Evolutionary conservation across 35 echinoderm and acorn worm species (phyloP), one percentile per base, ranked within the genome.

Genomic region (Heliocidaris tuberculata): DNA sequence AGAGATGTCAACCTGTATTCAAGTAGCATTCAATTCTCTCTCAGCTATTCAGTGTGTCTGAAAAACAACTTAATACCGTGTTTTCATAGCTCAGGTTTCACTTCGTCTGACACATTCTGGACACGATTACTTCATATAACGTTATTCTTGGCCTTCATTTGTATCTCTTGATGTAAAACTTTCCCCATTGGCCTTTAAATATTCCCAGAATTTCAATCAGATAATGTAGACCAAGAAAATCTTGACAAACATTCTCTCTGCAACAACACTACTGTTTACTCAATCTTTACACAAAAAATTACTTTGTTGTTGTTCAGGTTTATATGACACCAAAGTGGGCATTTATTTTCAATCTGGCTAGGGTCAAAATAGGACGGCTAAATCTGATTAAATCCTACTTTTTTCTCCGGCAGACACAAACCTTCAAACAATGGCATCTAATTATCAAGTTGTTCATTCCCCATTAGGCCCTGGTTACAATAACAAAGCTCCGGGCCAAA

Each of bases 401-500:
- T 78, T 78, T 56, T 15, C 65, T 78, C 15, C 65, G 27, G 65
- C 87, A 11, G 19, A 89, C 15, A 89, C 87, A 89, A 27, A 48
- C 31, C 87, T 89, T 32, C 87, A 48, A 48, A 89, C 87, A 89
- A 89, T 89, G 24, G 32, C 87, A 89, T 48, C 31, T 89, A 89
- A 89, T 89, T 48, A 89, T 48, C 15, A 47, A 15, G 31, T 89
- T 89, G 87, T 89, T 89, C 30, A 5, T 89, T 48, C 19, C 87
- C 87, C 30, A 89, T 89, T 89, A 89, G 31, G 87, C 32, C 31
- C 31, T 48, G 31, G 87, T 89, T 89, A 48, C 87, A 32, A 89
- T 89, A 89, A 89, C 87, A 89, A 89, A 89, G 87, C 87, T 89
- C 11, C 87, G 32, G 87, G 87, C 87, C 31, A 89, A 89, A 47